Percentiles rank a stretch among this genome's conserved stretches.
These are phyloP conservation scores for Lepus europaeus DNA, from an alignment of 2,113 vertebrate species.

Conservation along the genomic window DNA sequence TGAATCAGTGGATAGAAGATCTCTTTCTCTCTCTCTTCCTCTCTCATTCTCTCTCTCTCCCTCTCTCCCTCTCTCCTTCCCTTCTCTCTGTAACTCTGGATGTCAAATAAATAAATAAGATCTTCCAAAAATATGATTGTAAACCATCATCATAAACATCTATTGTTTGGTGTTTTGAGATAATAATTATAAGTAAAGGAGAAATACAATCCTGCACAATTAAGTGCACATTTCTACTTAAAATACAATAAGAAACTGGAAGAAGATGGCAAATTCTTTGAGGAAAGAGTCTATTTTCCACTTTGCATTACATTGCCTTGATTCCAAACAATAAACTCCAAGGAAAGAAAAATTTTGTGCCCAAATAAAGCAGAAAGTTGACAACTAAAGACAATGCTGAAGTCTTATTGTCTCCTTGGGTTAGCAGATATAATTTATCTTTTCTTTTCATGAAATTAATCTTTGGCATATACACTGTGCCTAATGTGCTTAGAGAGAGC, in stretches of 20 bases:
- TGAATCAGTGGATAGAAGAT: too few species aligned
- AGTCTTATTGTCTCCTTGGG: background rate
- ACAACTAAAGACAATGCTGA: background rate
- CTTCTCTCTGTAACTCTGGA: too few species aligned
- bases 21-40: too few species aligned
- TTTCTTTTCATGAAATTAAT: constrained; percentile 64
- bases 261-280: background rate
- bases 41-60: too few species aligned
- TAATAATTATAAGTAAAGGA: background rate
- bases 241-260: background rate
- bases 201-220: background rate
- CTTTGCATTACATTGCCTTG: background rate
- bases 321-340: constrained; percentile 18
- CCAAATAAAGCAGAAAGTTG: constrained; percentile 2
- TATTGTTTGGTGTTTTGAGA: background rate
- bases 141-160: background rate
- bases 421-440: constrained; percentile 51
- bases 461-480: background rate
- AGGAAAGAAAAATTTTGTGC: background rate
- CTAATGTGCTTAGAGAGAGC: constrained; percentile 37
- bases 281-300: background rate
- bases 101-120: background rate
- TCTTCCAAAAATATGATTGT: background rate
- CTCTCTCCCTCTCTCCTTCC: too few species aligned
- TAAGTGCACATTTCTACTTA: background rate